These are phyloP conservation scores for Luidia sarsii DNA, from an alignment of 53 echinoderm and acorn worm species.

Conservation along the genomic window DNA sequence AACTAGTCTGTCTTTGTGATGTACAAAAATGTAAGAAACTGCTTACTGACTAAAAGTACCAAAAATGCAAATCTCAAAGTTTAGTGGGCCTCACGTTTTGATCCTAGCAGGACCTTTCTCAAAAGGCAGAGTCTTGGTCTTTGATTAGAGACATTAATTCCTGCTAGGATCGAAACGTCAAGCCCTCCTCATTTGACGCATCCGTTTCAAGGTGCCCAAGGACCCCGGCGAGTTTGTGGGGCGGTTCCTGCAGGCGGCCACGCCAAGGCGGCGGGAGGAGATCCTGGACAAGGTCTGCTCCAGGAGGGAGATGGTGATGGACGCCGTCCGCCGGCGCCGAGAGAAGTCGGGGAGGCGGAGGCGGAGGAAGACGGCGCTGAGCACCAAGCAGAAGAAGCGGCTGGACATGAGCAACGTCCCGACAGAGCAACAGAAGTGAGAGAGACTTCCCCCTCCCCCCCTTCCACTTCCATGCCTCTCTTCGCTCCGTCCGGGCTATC, in stretches of 20 bases:
- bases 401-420: constrained; percentile 84
- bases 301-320: constrained; percentile 49
- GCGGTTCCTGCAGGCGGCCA: constrained; percentile 42
- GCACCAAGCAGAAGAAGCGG: constrained; percentile 70
- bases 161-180: too few relatives aligned
- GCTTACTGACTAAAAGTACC: too few relatives aligned
- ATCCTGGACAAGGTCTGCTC: constrained; percentile 1
- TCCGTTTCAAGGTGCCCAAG: constrained; percentile 59
- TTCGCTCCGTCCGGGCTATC: too few relatives aligned
- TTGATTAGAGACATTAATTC: background rate
- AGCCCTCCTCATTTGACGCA: too few relatives aligned
- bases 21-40: too few relatives aligned
- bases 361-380: constrained; percentile 72
- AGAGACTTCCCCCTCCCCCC: background rate
- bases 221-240: constrained; percentile 49
- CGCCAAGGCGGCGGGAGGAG: constrained; percentile 24
- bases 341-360: constrained; percentile 14
- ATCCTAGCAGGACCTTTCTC: too few relatives aligned
- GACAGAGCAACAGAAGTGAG: constrained; percentile 84
- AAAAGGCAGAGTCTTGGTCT: background rate
- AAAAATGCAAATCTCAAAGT: too few relatives aligned
- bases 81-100: too few relatives aligned
- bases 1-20: too few relatives aligned
- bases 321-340: constrained; percentile 8
- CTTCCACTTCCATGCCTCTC: too few relatives aligned